A percentile compares a stretch with the other conserved stretches of the same genome.
Conservation (phyloP, 2,113 vertebrate species). For the Python bivittatus region DNA sequence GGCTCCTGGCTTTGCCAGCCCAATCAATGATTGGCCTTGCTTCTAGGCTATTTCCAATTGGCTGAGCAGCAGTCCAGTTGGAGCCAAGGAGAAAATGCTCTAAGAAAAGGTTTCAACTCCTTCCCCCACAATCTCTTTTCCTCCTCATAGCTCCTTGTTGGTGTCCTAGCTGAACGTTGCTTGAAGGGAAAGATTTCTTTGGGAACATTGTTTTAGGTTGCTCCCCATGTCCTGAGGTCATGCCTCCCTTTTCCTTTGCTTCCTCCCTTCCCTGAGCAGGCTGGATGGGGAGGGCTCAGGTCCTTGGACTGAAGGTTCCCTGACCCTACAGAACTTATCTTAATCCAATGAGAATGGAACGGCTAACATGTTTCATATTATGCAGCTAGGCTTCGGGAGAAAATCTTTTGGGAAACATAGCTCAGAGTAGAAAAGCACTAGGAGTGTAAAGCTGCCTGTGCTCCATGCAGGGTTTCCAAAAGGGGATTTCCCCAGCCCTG, state of each 20-base stretch:
- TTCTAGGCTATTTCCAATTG: not conserved
- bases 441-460: not conserved
- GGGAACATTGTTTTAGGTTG: not conserved
- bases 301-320: too few species aligned
- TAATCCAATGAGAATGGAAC: not conserved
- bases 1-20: not conserved
- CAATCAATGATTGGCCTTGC: not conserved
- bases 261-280: not conserved
- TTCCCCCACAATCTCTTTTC: not conserved
- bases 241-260: not conserved
- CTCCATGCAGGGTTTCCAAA: not conserved
- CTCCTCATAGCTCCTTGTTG: not conserved
- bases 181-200: not conserved
- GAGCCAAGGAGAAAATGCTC: not conserved
- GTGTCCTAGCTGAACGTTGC: not conserved
- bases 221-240: not conserved
- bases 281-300: not conserved
- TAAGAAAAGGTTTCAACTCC: not conserved
- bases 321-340: not conserved
- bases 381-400: not conserved
- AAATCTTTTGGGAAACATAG: not conserved
- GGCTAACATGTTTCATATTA: not conserved
- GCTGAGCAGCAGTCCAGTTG: not conserved
- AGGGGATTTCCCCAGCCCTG: not conserved
- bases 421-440: not conserved